Percentiles rank a stretch among this genome's conserved stretches.
Evolutionary conservation across 2,797 vertebrate species (phyloP).

Genomic region (Dicrostonyx torquatus): DNA sequence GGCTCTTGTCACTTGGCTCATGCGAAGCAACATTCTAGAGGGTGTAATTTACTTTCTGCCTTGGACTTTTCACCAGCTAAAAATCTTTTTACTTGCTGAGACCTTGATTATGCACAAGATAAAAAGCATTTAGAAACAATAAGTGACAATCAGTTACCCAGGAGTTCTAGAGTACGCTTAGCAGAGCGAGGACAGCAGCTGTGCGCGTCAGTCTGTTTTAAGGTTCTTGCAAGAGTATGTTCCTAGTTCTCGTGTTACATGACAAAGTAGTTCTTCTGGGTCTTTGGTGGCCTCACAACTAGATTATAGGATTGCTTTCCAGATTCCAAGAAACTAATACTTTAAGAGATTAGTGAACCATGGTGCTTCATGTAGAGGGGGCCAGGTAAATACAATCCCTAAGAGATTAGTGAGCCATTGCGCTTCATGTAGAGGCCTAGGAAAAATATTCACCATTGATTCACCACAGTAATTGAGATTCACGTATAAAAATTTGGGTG

Average conservation of each 20-base stretch:
- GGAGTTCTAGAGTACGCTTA: constrained; percentile 20
- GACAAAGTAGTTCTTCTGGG: constrained; percentile 28
- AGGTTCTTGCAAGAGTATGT: neutral
- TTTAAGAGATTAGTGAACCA: neutral
- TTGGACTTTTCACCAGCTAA: neutral
- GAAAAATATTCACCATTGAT: neutral
- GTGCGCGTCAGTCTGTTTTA: neutral
- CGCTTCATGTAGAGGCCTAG: neutral
- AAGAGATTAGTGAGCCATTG: neutral
- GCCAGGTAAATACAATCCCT: too few relatives aligned
- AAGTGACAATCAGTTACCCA: neutral
- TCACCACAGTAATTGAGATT: neutral
- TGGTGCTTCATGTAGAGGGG: neutral
- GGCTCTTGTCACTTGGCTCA: neutral
- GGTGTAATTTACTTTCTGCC: neutral
- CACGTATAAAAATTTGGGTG: neutral
- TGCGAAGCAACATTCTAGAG: neutral
- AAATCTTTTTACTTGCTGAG: neutral
- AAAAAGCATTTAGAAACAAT: neutral
- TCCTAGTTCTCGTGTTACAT: neutral
- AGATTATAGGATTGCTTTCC: neutral
- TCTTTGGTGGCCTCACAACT: neutral
- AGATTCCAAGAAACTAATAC: constrained; percentile 4
- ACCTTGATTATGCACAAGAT: neutral
- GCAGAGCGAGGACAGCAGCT: neutral